Base-by-base conservation (phyloP, 2,888 invertebrate species). In the Tetragonula carbonaria region DNA sequence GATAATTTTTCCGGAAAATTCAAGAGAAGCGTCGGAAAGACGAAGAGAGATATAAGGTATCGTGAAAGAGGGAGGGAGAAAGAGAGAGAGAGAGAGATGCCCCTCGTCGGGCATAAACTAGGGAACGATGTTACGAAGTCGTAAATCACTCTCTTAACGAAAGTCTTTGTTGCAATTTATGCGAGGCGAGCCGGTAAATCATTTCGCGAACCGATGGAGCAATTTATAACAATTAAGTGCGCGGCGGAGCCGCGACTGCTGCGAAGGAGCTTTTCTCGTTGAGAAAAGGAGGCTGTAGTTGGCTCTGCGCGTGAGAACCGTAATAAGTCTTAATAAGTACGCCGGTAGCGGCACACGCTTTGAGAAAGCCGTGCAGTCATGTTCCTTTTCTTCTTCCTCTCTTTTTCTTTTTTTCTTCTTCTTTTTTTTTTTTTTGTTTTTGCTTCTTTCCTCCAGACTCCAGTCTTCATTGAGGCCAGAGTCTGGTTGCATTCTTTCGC, bases 101-200 rank as follows among this genome's bases (percentile, higher is more conserved):
- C 73, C 45, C 57, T n/a, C 85, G 88, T 87, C 86, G 89, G 76
- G 91, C 89, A 87, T 91, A 91, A 91, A 91, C 90, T 84, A 89
- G 70, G 86, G 88, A 86, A 89, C 88, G 90, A 87, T 88, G 88
- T 89, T 89, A 86, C 89, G 86, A 86, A 86, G 88, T 88, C 93
- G 91, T 94, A 93, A 94, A 93, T 94, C 93, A 93, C 92, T 93
- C 92, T 93, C 92, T 93, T 92, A 92, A 92, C 93, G 92, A 92
- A 93, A 93, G 93, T 93, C 93, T 93, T 93, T 93, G 93, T 93
- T 92, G 93, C 92, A 92, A 93, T 93, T 93, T 94, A 94, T 93
- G 92, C 92, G 91, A 87, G 88, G 86, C 86, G 78, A 78, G 87
- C 87, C 91, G 91, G 91, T 94, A 93, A 94, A 94, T 94, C 94